Percentiles rank a stretch among this genome's conserved stretches.
Evolutionary conservation across 2,888 invertebrate genomes (phyloP).

Genomic region (Nudaria mundana): DNA sequence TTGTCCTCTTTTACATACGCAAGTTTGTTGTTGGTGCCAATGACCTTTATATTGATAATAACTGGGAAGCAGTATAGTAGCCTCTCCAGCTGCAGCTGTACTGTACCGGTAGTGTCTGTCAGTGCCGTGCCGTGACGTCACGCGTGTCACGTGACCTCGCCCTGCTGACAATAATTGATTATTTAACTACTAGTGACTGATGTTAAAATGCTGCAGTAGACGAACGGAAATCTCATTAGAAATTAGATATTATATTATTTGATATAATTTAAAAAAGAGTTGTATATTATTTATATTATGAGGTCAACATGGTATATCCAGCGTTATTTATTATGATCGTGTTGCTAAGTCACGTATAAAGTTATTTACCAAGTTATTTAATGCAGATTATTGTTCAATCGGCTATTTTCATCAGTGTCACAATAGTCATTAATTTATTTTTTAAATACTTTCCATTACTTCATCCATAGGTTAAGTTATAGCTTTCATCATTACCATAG

Average conservation of each 20-base stretch:
- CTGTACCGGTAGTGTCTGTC: too few relatives aligned
- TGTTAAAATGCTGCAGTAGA: conserved; percentile 63
- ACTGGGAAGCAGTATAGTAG: too few relatives aligned
- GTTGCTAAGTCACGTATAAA: conserved; percentile 10
- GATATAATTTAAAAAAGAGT: conserved; percentile 68
- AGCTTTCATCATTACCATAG: conserved; percentile 29
- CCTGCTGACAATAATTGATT: conserved; percentile 50
- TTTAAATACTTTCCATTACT: conserved; percentile 25
- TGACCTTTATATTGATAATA: too few relatives aligned
- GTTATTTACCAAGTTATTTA: conserved; percentile 9
- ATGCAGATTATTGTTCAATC: conserved; percentile 23
- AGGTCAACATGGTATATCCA: conserved; percentile 40
- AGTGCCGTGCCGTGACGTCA: neutral
- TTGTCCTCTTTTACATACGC: too few relatives aligned
- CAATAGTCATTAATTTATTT: conserved; percentile 36
- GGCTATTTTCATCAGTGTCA: conserved; percentile 27
- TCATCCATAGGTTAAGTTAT: conserved; percentile 30
- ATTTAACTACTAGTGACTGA: conserved; percentile 59
- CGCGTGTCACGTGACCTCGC: too few relatives aligned
- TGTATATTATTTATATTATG: conserved; percentile 66
- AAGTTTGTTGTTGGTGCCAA: too few relatives aligned
- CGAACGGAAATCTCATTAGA: conserved; percentile 71
- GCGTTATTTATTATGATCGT: conserved; percentile 24
- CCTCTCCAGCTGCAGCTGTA: too few relatives aligned
- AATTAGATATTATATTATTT: conserved; percentile 62